Evolutionary conservation across 2,113 vertebrate species (phyloP), one percentile per base, ranked within the genome.

Genomic region (Donacobius atricapilla): DNA sequence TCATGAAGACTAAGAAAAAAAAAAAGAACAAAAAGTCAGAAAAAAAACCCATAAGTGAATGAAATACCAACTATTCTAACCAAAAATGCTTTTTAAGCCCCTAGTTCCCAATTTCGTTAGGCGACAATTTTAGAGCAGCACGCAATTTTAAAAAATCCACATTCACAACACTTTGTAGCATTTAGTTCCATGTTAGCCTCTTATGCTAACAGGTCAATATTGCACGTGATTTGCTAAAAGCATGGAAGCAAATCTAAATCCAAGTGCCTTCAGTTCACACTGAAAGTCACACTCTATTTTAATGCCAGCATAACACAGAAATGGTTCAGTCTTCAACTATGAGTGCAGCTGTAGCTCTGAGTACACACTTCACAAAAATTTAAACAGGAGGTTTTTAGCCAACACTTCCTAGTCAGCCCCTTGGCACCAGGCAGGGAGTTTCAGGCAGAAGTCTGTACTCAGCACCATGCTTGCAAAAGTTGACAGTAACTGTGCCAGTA

Each of bases 1-100:
- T 99, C 99, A 84, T 99, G 99, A 77, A 99, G 98, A 89, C 99
- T 99, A 91, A 8, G 33, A 37, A 54, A 3, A 40, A 63, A 54
- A 75, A 64, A 21, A 57, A 71, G 8, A 40, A 31, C 10, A 61
- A 23, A 10, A 71, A 60, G 39, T 94, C 76, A 95, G 65, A 25
- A 37, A 83, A 83, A 87, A 40, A 8, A 0, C 0, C 7, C 17
- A 61, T 5, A 51, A 14, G 39, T 16, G 4, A 89, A 87, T 61
- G 13, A 92, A 91, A 56, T 6, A 83, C 2, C 31, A 85, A 39
- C 39, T 66, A 44, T 18, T 82, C 24, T 40, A 60, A 40, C 14
- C 19, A 84, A 78, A 72, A 9, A 25, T 3, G 6, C n/a, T 66
- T 78, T 90, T 71, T 56, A 71, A 91, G 53, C 11, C 94, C 21